phyloP scores from a whole-genome alignment of 2,888 invertebrate species.

The Temnothorax unifasciatus region DNA sequence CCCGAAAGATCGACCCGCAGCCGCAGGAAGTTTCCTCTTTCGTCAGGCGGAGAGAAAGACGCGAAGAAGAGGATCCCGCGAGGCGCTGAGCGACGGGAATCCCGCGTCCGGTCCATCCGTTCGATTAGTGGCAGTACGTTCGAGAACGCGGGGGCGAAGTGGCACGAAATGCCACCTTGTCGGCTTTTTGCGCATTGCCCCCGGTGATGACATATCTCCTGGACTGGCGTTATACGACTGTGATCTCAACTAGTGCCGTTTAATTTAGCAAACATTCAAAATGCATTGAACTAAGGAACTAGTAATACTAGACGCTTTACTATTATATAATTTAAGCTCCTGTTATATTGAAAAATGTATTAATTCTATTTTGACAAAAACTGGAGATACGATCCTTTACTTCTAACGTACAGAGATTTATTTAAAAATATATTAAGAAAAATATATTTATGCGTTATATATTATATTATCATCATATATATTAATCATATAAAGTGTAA shows the following conservation, averaged over 20 bases:
- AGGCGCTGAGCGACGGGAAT: constrained; percentile 12
- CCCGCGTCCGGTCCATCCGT: constrained; percentile 58
- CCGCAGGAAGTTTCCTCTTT: constrained; percentile 62
- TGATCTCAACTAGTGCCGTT: neutral
- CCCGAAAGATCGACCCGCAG: constrained; percentile 73
- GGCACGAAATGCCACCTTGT: constrained; percentile 63
- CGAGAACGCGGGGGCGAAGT: constrained; percentile 51
- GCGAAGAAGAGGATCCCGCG: constrained; percentile 43
- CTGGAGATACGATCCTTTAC: too few relatives aligned
- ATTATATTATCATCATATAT: neutral
- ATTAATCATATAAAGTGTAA: neutral
- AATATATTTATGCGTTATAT: too few relatives aligned
- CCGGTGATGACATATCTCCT: constrained; percentile 6
- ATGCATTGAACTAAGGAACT: too few relatives aligned
- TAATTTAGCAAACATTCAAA: too few relatives aligned
- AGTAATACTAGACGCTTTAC: too few relatives aligned
- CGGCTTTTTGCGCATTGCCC: constrained; percentile 27
- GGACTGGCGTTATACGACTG: neutral
- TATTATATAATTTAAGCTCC: too few relatives aligned
- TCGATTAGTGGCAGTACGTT: constrained; percentile 63
- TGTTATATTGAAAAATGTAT: too few relatives aligned
- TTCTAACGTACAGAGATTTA: too few relatives aligned
- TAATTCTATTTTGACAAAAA: too few relatives aligned
- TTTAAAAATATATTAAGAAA: too few relatives aligned
- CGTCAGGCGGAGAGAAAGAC: constrained; percentile 24